Evolutionary conservation across 2,113 vertebrate species (phyloP).

Genomic region (Chionomys nivalis): DNA sequence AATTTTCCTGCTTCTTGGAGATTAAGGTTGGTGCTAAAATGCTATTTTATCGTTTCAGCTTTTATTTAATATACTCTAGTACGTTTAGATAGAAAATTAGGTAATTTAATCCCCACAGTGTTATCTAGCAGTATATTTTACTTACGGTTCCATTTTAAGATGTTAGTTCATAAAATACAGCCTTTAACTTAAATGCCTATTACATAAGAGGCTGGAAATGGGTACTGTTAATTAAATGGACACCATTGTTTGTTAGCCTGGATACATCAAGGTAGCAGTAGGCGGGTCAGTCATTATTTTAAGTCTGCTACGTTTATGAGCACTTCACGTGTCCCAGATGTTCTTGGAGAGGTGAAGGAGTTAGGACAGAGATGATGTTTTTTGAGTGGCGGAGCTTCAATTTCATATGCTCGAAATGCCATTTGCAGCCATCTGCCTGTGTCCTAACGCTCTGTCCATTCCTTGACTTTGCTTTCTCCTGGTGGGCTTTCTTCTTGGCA

Average conservation of each 20-base stretch:
- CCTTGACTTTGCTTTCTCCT: slow-evolving; percentile 6
- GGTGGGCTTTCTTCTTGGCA: neutral
- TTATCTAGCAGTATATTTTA: slow-evolving; percentile 35
- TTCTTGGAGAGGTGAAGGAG: neutral
- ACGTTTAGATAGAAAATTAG: slow-evolving; percentile 24
- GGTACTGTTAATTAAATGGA: slow-evolving; percentile 33
- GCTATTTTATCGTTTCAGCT: neutral
- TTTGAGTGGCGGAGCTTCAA: neutral
- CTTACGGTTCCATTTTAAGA: slow-evolving; percentile 43
- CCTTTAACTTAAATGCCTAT: neutral
- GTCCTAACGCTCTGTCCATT: neutral
- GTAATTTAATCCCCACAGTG: neutral
- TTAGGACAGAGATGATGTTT: neutral
- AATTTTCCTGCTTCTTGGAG: slow-evolving; percentile 37
- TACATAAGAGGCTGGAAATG: slow-evolving; percentile 16
- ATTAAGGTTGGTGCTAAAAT: slow-evolving; percentile 52
- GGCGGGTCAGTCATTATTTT: neutral
- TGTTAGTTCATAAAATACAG: neutral
- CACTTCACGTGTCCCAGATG: neutral
- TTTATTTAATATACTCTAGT: slow-evolving; percentile 64
- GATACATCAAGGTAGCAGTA: neutral
- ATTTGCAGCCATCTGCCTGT: neutral
- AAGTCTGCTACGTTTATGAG: neutral
- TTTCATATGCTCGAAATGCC: neutral
- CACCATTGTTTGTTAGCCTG: neutral